Evolutionary conservation across 2,113 vertebrate genomes (phyloP).

Genomic region (Ploceus nigricollis): DNA sequence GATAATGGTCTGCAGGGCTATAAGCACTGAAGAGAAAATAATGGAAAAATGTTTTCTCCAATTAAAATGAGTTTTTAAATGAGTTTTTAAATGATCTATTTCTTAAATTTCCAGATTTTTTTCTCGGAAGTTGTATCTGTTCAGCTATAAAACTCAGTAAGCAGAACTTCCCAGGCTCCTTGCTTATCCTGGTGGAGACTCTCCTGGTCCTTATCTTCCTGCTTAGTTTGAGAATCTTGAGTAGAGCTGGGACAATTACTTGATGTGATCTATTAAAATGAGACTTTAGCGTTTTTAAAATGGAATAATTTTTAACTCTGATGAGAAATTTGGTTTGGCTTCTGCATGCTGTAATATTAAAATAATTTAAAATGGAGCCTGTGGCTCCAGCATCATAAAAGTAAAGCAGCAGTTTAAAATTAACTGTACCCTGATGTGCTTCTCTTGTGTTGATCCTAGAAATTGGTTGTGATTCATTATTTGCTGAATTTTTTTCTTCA

Average conservation of each 20-base stretch:
- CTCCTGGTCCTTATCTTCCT: background rate
- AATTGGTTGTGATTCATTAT: background rate
- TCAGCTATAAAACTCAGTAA: background rate
- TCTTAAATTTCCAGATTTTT: background rate
- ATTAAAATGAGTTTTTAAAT: background rate
- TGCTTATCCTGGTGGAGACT: background rate
- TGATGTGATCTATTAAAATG: background rate
- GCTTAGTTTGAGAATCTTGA: background rate
- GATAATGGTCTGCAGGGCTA: background rate
- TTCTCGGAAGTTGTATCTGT: background rate
- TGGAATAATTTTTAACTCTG: background rate
- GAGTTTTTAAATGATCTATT: background rate
- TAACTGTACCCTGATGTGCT: background rate
- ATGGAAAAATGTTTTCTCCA: background rate
- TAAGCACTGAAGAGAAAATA: background rate
- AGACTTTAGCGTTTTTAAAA: background rate
- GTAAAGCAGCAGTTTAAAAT: background rate
- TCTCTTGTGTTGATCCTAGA: background rate
- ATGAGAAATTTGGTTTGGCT: background rate
- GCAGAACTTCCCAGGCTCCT: background rate
- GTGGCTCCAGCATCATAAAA: background rate
- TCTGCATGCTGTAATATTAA: background rate
- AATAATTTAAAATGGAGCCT: background rate
- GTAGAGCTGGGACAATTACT: background rate
- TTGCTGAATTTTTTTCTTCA: slow-evolving; percentile 2